Evolutionary conservation across 2,113 vertebrate genomes (phyloP), one percentile per base, ranked within the genome.

Genomic region (Lepisosteus oculatus): DNA sequence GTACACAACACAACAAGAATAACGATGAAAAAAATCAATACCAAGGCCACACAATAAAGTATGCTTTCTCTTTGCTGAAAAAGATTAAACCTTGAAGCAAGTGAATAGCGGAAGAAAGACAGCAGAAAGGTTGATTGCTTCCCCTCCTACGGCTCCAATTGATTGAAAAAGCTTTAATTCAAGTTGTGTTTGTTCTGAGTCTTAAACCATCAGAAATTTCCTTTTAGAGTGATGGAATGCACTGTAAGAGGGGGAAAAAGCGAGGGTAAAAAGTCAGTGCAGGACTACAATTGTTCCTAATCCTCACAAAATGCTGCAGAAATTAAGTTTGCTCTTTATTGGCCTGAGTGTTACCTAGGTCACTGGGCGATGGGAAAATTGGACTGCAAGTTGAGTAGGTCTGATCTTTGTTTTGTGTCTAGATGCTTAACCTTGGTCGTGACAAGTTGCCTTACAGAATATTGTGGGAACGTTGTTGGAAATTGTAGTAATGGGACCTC

Each of bases 271-370:
- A 93, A 93, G 92, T 93, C 92, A 89, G 91, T 90, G 89, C 88
- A 73, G 85, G 80, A 86, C 81, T 82, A 90, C 92, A 90, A 92
- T 94, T 92, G 92, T 91, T 88, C 88, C 82, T 94, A 94, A 94
- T 94, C 93, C 93, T 90, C 87, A 92, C 92, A 93, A 94, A 94
- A 93, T 94, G 92, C 90, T 90, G 90, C 83, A 91, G 92, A 94
- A 94, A 94, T 94, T 94, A 92, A 94, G 94, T 93, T 93, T 93
- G 93, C 93, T 93, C 92, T 93, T 90, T 91, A 91, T 93, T 85
- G 88, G 88, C 86, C 81, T 0, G 86, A 92, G 89, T 92, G 93
- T 94, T 94, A 93, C 93, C 93, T 93, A 93, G 93, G 93, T 94
- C 93, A 92, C 93, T 91, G 86, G 86, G 88, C 81, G 90, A 90